phyloP scores from a whole-genome alignment of 2,797 vertebrate species.

The Otolemur crassicaudatus region DNA sequence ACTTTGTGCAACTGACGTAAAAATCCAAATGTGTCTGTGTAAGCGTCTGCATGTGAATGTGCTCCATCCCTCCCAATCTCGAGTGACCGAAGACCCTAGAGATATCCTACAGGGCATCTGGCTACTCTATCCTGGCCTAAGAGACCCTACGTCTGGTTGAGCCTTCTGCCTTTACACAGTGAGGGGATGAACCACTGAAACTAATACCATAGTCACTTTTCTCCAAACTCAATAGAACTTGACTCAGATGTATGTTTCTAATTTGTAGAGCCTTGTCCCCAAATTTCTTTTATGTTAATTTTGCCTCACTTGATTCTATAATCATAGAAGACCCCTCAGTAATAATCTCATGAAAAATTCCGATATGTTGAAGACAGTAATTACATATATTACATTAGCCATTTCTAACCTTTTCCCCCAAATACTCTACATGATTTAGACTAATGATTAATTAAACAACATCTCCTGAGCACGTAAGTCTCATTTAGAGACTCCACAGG shows the following conservation, averaged over 20 bases:
- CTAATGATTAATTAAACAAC: background rate
- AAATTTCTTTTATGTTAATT: background rate
- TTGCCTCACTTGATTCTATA: background rate
- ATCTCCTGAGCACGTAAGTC: background rate
- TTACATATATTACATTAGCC: background rate
- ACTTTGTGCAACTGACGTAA: background rate
- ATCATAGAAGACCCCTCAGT: background rate
- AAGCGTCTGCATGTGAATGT: background rate
- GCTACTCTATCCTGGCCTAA: background rate
- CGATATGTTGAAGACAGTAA: background rate
- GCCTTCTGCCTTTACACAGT: background rate
- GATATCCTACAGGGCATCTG: background rate
- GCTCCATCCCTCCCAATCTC: background rate
- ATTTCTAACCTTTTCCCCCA: background rate
- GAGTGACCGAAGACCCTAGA: background rate
- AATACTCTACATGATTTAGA: background rate
- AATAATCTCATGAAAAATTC: background rate
- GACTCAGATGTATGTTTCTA: background rate
- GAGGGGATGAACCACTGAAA: background rate
- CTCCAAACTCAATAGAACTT: background rate
- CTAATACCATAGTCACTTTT: background rate
- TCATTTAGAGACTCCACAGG: background rate
- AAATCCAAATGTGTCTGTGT: background rate
- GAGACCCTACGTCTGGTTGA: background rate
- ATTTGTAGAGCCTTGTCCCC: background rate